A percentile compares a stretch with the other conserved stretches of the same genome.
Conservation (phyloP, 2,113 vertebrate genomes). For the Sphyrna mokarran region DNA sequence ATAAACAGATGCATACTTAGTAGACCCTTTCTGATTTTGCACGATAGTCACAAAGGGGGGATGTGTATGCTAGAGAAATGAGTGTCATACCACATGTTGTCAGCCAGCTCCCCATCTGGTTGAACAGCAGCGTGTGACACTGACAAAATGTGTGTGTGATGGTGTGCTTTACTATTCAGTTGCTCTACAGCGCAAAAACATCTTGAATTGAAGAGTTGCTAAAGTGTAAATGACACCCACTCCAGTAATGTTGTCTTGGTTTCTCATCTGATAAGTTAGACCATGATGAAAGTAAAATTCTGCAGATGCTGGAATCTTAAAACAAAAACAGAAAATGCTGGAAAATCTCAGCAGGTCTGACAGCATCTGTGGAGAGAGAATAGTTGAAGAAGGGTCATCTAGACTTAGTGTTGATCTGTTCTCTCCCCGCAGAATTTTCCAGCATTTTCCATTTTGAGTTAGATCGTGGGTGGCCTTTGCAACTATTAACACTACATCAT, state of each 20-base stretch:
- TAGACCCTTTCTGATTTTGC: conserved; percentile 35
- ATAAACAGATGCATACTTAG: background rate
- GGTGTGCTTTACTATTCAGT: too few species aligned
- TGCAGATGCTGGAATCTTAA: too few species aligned
- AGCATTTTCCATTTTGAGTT: background rate
- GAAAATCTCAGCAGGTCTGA: too few species aligned
- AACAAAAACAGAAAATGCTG: too few species aligned
- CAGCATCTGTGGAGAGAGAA: too few species aligned
- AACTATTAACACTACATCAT: background rate
- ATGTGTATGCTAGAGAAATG: conserved; percentile 26
- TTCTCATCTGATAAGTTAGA: background rate
- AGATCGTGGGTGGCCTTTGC: background rate
- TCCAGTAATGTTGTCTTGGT: background rate
- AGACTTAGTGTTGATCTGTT: too few species aligned
- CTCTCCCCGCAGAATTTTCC: too few species aligned
- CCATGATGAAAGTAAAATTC: too few species aligned
- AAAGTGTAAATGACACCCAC: background rate
- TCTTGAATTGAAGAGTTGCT: background rate
- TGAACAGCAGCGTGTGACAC: background rate
- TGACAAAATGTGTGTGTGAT: background rate
- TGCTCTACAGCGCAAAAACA: too few species aligned
- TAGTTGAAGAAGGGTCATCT: too few species aligned
- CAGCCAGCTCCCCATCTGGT: background rate
- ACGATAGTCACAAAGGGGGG: conserved; percentile 27
- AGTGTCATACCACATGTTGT: background rate